Conservation (phyloP, 2,113 vertebrate species). For the Hippocampus abdominalis region DNA sequence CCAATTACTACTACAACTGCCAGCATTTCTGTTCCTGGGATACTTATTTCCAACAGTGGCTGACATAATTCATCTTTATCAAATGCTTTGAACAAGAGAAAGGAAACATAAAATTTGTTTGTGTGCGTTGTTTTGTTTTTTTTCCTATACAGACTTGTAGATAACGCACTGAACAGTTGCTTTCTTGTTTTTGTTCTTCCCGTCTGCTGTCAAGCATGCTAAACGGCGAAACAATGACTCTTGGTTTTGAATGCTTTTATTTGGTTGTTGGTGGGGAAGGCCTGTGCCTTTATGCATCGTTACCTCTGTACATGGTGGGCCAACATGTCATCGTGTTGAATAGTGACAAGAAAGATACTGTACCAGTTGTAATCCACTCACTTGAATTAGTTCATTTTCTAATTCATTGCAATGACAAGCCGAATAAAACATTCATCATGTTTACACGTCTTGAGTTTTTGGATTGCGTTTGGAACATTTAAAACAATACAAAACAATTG, state of each 20-base stretch:
- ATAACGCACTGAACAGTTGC: constrained; percentile 65
- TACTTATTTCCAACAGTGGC: constrained; percentile 36
- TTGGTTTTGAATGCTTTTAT: constrained; percentile 53
- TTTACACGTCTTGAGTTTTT: constrained; percentile 69
- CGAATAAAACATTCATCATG: constrained; percentile 76
- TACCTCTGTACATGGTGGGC: constrained; percentile 9
- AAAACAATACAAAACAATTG: no score
- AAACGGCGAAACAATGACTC: constrained; percentile 52
- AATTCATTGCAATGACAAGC: constrained; percentile 77
- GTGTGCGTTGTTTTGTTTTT: constrained; percentile 61
- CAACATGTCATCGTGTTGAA: constrained; percentile 6
- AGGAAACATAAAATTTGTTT: constrained; percentile 53
- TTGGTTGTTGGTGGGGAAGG: constrained; percentile 80
- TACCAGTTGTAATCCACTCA: constrained; percentile 60
- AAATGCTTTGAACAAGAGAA: constrained; percentile 72
- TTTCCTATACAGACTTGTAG: constrained; percentile 51
- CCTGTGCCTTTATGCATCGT: constrained; percentile 77
- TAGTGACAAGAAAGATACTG: constrained; percentile 20
- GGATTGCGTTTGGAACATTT: no score
- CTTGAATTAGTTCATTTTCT: constrained; percentile 78
- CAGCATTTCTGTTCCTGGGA: constrained; percentile 35
- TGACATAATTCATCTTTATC: constrained; percentile 69
- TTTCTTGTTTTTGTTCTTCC: constrained; percentile 66
- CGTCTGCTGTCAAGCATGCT: constrained; percentile 74
- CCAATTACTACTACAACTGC: constrained; percentile 30